Conservation (phyloP, 2,113 vertebrate species). For the Holacanthus passer region DNA sequence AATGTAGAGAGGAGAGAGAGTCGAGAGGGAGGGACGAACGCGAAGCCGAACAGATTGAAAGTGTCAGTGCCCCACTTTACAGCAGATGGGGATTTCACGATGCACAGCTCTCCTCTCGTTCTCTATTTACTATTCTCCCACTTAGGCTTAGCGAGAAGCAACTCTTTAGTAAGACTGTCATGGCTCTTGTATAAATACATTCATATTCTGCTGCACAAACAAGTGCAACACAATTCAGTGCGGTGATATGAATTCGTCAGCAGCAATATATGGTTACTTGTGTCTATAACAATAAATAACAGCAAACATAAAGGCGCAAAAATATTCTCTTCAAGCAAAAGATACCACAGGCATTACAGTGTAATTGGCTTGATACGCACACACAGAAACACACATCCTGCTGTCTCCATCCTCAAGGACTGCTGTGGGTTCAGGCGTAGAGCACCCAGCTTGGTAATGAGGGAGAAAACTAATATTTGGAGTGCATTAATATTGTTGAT, state of each 20-base stretch:
- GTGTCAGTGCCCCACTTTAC: slow-evolving; percentile 76
- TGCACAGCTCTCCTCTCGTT: slow-evolving; percentile 65
- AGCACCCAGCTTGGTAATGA: slow-evolving; percentile 70
- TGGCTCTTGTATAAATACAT: slow-evolving; percentile 59
- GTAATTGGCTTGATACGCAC: slow-evolving; percentile 46
- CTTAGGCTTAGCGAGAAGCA: slow-evolving; percentile 70
- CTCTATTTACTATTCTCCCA: slow-evolving; percentile 75
- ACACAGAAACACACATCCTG: slow-evolving; percentile 42
- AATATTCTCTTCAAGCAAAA: slow-evolving; percentile 26
- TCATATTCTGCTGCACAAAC: slow-evolving; percentile 56
- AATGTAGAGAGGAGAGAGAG: slow-evolving; percentile 45
- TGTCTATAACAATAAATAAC: slow-evolving; percentile 62
- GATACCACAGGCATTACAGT: slow-evolving; percentile 31
- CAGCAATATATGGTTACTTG: slow-evolving; percentile 36
- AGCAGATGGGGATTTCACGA: slow-evolving; percentile 80
- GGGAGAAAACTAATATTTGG: slow-evolving; percentile 79
- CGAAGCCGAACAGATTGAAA: slow-evolving; percentile 71
- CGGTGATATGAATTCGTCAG: slow-evolving; percentile 58
- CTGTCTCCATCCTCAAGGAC: slow-evolving; percentile 64
- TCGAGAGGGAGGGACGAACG: slow-evolving; percentile 50
- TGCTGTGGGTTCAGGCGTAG: slow-evolving; percentile 61
- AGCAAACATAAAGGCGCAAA: slow-evolving; percentile 8
- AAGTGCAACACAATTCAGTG: slow-evolving; percentile 39
- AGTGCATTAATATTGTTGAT: slow-evolving; percentile 79
- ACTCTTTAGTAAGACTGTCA: slow-evolving; percentile 67